phyloP scores from a whole-genome alignment of 2,888 invertebrate species.

The Anodontia alba region DNA sequence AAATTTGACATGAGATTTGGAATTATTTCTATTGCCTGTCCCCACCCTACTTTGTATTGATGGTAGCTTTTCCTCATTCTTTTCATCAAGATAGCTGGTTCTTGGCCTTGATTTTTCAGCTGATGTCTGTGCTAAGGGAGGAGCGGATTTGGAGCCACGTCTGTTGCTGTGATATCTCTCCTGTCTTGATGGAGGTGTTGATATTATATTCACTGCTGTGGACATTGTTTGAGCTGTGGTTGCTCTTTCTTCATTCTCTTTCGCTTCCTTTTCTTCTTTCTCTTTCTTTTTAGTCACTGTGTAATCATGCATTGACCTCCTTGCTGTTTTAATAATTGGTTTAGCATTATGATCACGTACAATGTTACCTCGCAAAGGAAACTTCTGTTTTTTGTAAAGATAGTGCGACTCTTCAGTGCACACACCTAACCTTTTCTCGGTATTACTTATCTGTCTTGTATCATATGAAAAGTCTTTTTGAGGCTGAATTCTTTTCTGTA shows the following conservation, averaged over 20 bases:
- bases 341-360: conserved; percentile 70
- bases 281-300: conserved; percentile 51
- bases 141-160: conserved; percentile 67
- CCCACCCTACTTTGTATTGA: conserved; percentile 34
- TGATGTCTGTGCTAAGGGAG: conserved; percentile 47
- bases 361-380: conserved; percentile 69
- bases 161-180: conserved; percentile 29
- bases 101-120: conserved; percentile 29
- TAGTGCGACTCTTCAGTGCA: conserved; percentile 71
- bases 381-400: conserved; percentile 70
- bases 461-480: conserved; percentile 77
- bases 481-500: conserved; percentile 75
- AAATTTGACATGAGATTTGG: conserved; percentile 69
- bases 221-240: conserved; percentile 55
- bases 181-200: conserved; percentile 41
- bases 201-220: conserved; percentile 52
- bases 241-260: conserved; percentile 47
- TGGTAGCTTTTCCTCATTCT: conserved; percentile 59
- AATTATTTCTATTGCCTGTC: conserved; percentile 28
- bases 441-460: conserved; percentile 70
- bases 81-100: conserved; percentile 36
- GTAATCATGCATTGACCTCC: conserved; percentile 65
- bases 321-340: conserved; percentile 73
- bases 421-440: conserved; percentile 73
- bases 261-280: conserved; percentile 46